Evolutionary conservation across 2,888 invertebrate genomes (phyloP).

Genomic region (Platycheirus rosarum): DNA sequence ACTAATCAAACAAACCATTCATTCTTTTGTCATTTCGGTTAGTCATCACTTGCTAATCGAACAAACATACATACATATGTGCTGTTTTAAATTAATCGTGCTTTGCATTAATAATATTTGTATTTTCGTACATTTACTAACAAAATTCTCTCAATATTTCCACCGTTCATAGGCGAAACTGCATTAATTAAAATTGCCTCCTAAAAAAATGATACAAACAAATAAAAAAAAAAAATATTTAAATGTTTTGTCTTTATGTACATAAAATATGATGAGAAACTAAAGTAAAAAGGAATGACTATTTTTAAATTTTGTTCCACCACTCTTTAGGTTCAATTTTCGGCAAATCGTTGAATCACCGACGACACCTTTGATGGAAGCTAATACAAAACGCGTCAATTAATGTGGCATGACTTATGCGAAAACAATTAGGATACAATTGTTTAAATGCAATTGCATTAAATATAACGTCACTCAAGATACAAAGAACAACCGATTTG

Average conservation of each 20-base stretch:
- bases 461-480: slow-evolving; percentile 53
- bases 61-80: too few relatives aligned
- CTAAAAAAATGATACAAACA: slow-evolving; percentile 15
- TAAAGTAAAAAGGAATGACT: slow-evolving; percentile 47
- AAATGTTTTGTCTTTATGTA: slow-evolving; percentile 50
- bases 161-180: slow-evolving; percentile 41
- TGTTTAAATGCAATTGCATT: slow-evolving; percentile 58
- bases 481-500: slow-evolving; percentile 41
- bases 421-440: slow-evolving; percentile 65
- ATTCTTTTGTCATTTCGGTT: slow-evolving; percentile 57
- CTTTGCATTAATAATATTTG: slow-evolving; percentile 10
- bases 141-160: slow-evolving; percentile 29
- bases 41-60: slow-evolving; percentile 52
- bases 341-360: slow-evolving; percentile 52
- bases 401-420: slow-evolving; percentile 65
- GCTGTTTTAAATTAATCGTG: slow-evolving; percentile 43
- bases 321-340: slow-evolving; percentile 66
- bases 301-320: slow-evolving; percentile 71
- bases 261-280: slow-evolving; percentile 47
- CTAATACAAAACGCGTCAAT: slow-evolving; percentile 48
- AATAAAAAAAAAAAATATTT: slow-evolving; percentile 21
- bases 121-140: slow-evolving; percentile 41
- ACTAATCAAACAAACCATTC: too few relatives aligned
- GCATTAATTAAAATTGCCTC: slow-evolving; percentile 32
- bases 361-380: slow-evolving; percentile 60